phyloP scores from a whole-genome alignment of 2,888 invertebrate genomes.

The Unio delphinus region DNA sequence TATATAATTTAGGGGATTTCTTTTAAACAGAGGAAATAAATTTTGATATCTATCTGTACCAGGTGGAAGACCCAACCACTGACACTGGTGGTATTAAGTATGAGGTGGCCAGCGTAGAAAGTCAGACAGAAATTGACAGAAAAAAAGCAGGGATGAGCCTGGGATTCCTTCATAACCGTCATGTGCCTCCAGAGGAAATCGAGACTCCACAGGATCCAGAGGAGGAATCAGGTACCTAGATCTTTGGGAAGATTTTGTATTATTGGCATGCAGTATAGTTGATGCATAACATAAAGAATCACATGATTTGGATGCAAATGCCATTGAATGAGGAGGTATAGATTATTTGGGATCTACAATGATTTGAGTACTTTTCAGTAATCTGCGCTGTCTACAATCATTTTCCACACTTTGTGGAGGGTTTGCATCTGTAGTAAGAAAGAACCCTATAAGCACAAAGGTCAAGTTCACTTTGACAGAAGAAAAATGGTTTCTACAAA shows the following conservation, averaged over 20 bases:
- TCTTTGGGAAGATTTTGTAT: not conserved
- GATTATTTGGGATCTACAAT: too few species aligned
- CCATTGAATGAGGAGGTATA: too few species aligned
- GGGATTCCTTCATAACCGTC: slow-evolving; percentile 57
- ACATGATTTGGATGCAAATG: too few species aligned
- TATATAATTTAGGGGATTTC: too few species aligned
- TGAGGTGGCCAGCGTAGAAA: slow-evolving; percentile 82
- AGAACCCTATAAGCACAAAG: too few species aligned
- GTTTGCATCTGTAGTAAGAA: too few species aligned
- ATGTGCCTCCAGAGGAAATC: slow-evolving; percentile 54
- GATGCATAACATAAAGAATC: not conserved
- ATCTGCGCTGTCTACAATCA: too few species aligned
- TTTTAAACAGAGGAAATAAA: not conserved
- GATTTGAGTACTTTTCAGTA: too few species aligned
- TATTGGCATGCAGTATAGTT: not conserved
- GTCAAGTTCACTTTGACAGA: too few species aligned
- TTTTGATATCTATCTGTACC: slow-evolving; percentile 3
- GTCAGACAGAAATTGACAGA: slow-evolving; percentile 77
- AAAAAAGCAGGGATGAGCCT: slow-evolving; percentile 66
- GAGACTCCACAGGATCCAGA: slow-evolving; percentile 67
- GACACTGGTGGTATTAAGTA: slow-evolving; percentile 56
- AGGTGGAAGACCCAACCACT: slow-evolving; percentile 46
- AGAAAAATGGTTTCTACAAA: too few species aligned
- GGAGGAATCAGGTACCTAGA: slow-evolving; percentile 59
- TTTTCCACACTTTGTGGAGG: too few species aligned